Evolutionary conservation across 2,888 invertebrate species (phyloP).

Genomic region (Timema cristinae): DNA sequence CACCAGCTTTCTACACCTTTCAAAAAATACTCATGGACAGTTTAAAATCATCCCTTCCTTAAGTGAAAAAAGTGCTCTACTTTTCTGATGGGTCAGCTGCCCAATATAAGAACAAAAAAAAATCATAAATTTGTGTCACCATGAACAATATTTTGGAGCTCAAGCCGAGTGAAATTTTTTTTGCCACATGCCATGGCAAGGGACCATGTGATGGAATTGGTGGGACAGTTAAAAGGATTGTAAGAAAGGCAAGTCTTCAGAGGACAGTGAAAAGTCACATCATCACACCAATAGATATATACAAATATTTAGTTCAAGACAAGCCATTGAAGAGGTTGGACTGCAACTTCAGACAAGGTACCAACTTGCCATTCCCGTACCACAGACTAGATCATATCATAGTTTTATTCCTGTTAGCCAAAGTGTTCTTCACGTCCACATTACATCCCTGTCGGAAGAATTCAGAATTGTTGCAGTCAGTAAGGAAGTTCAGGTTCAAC

Average conservation of each 20-base stretch:
- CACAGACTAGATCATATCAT: neutral
- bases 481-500: neutral
- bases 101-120: conserved; percentile 4
- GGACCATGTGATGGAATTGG: conserved; percentile 3
- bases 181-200: conserved; percentile 10
- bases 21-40: conserved; percentile 1
- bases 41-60: neutral
- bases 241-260: conserved; percentile 9
- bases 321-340: neutral
- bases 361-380: conserved; percentile 13
- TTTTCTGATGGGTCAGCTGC: conserved; percentile 9
- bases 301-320: neutral
- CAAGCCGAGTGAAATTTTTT: neutral
- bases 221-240: conserved; percentile 1
- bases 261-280: conserved; percentile 9
- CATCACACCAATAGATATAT: neutral
- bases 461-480: conserved; percentile 9
- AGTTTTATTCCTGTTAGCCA: conserved; percentile 11
- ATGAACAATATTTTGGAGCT: neutral
- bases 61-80: conserved; percentile 4
- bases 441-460: neutral
- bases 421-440: conserved; percentile 5
- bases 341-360: conserved; percentile 8
- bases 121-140: conserved; percentile 7
- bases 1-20: neutral